Evolutionary conservation across 1,140 invertebrate species (phyloP), one percentile per base, ranked within the genome.

Genomic region (Cotesia glomerata): DNA sequence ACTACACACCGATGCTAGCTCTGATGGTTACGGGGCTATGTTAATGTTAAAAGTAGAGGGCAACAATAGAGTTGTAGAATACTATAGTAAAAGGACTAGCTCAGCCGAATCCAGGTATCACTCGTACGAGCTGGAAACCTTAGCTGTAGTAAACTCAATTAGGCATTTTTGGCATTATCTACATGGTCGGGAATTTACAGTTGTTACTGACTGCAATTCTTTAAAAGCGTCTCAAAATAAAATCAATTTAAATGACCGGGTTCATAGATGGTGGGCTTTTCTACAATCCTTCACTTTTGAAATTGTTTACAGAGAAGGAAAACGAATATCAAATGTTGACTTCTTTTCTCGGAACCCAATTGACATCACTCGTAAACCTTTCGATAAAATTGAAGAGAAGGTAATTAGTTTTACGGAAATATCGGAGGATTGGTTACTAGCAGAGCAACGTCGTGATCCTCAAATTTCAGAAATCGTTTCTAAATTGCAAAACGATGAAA

Each of bases 251-350:
- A 75, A 71, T 0, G 82, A 84, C 0, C 61, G 82, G 26, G 81
- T 77, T 1, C 77, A 83, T 63, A 63, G 80, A n/a, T 85, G 82
- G 79, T 84, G 82, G 79, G 72, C 78, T 8, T 80, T 63, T 74
- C 71, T 82, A 72, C 78, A 84, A 73, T 34, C 74, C 8, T 80
- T 80, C 32, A 75, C 81, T 51, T 81, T 82, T 45, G 71, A 71
- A 5, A 71, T 76, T 34, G n/a, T 66, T 5, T 72, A 72, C 64
- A 14, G 64, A 58, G 64, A 72, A n/a, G 72, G 69, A 13, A 74
- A 68, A 36, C 64, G 49, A 11, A 76, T 76, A 72, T 5, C 5
- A 18, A 72, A 76, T 64, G 69, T 36, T 13, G 75, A 76, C 67
- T 75, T 66, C 32, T 67, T 75, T 9, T 75, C 74, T 3, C 7